Percentiles rank a stretch among this genome's conserved stretches.
These are phyloP conservation scores for Parascotia fuliginaria DNA, from an alignment of 2,888 invertebrate genomes.

Conservation along the genomic window DNA sequence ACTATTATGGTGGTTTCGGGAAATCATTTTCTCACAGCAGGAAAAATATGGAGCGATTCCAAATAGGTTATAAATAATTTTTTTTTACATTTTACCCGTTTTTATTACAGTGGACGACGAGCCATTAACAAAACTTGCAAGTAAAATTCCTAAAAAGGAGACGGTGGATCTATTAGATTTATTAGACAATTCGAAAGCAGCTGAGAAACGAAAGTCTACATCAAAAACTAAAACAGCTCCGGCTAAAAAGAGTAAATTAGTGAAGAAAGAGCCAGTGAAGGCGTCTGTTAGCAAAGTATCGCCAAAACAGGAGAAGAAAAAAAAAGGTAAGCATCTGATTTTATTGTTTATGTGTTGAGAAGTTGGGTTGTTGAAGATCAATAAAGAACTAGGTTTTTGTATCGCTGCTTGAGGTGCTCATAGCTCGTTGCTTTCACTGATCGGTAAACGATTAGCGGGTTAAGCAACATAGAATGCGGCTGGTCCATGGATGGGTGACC, in stretches of 20 bases:
- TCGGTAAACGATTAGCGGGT: too few relatives aligned
- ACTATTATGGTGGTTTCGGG: too few relatives aligned
- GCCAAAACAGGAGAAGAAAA: conserved; percentile 69
- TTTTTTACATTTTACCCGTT: not conserved
- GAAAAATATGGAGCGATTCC: too few relatives aligned
- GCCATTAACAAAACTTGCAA: conserved; percentile 72
- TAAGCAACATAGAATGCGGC: too few relatives aligned
- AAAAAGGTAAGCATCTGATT: conserved; percentile 74
- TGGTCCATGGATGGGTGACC: too few relatives aligned
- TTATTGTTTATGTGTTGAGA: conserved; percentile 26
- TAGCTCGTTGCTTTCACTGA: too few relatives aligned
- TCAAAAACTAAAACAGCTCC: conserved; percentile 60
- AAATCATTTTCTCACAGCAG: too few relatives aligned
- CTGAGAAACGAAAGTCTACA: conserved; percentile 68
- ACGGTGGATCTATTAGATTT: conserved; percentile 65
- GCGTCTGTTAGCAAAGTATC: conserved; percentile 63
- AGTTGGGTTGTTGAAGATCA: conserved; percentile 46
- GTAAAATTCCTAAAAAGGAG: conserved; percentile 75
- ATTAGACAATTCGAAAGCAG: conserved; percentile 62
- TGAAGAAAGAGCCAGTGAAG: conserved; percentile 58
- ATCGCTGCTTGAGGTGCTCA: not conserved
- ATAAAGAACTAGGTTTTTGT: not conserved
- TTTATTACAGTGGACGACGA: conserved; percentile 72
- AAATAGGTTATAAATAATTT: too few relatives aligned
- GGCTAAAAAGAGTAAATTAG: conserved; percentile 61